A percentile compares a stretch with the other conserved stretches of the same genome.
phyloP scores from a whole-genome alignment of 2,113 vertebrate genomes.

The Chauna torquata region DNA sequence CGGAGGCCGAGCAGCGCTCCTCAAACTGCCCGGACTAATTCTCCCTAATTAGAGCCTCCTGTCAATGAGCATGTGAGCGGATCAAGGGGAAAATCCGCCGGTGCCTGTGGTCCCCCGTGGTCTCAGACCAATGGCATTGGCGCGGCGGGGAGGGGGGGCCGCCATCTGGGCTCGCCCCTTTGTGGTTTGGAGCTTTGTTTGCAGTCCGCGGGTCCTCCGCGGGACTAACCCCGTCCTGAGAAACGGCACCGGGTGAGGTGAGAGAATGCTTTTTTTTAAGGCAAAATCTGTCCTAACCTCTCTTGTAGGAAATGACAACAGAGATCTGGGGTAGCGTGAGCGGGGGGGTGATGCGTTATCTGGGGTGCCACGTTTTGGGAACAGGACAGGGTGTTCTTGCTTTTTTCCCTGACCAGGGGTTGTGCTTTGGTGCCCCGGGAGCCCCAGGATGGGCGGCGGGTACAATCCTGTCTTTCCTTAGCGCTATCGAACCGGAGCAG shows the following conservation, averaged over 20 bases:
- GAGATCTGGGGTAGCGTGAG: rapidly evolving
- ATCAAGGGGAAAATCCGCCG: neutral
- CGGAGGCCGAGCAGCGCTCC: rapidly evolving
- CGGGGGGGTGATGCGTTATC: rapidly evolving
- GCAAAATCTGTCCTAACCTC: neutral
- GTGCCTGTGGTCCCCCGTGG: neutral
- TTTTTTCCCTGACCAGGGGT: rapidly evolving
- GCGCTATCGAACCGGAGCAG: rapidly evolving
- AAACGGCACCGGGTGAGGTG: rapidly evolving
- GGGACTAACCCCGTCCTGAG: neutral
- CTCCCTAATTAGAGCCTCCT: neutral
- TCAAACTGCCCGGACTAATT: neutral
- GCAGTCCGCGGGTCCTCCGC: neutral
- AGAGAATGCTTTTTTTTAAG: neutral
- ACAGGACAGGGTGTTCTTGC: neutral
- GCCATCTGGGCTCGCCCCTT: slow-evolving; percentile 3
- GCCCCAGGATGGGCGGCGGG: neutral
- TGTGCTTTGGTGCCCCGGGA: neutral
- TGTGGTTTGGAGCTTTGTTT: neutral
- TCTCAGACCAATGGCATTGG: neutral
- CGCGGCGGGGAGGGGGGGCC: neutral
- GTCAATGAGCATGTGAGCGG: neutral
- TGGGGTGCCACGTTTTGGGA: neutral
- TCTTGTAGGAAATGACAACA: neutral
- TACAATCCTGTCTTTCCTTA: neutral